A percentile compares a stretch with the other conserved stretches of the same genome.
Evolutionary conservation across 2,888 invertebrate genomes (phyloP).

Genomic region (Spodoptera picta): DNA sequence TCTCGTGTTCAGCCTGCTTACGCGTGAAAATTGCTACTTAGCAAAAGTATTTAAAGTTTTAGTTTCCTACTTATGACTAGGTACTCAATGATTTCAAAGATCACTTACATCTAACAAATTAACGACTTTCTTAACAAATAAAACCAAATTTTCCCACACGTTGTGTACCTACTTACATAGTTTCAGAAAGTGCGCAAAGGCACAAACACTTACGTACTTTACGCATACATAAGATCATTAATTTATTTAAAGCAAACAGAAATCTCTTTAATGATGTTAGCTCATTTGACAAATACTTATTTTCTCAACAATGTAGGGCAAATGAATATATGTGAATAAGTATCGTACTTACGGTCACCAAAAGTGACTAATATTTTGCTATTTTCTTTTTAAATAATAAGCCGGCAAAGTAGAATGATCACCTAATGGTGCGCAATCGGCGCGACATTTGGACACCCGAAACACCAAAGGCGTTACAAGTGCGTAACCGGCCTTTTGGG

Average conservation of each 20-base stretch:
- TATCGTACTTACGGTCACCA: background rate
- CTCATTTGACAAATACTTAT: slow-evolving; percentile 22
- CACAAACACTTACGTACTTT: slow-evolving; percentile 28
- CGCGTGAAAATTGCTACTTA: no score
- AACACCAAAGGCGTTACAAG: no score
- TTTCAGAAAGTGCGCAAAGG: slow-evolving; percentile 25
- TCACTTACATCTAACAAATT: no score
- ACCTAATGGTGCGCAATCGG: no score
- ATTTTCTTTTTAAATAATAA: no score
- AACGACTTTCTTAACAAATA: background rate
- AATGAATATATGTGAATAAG: slow-evolving; percentile 11
- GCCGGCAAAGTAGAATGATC: no score
- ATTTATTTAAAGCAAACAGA: slow-evolving; percentile 34
- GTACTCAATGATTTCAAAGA: no score
- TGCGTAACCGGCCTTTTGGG: no score
- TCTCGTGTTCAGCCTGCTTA: no score
- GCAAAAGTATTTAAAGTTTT: no score
- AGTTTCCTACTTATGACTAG: no score
- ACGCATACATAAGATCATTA: slow-evolving; percentile 31
- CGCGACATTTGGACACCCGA: no score
- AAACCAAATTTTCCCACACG: slow-evolving; percentile 12
- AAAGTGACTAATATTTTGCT: background rate
- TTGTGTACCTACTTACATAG: slow-evolving; percentile 4
- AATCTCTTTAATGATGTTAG: slow-evolving; percentile 33
- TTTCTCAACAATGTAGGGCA: slow-evolving; percentile 23